Evolutionary conservation across 35 echinoderm and acorn worm species (phyloP), one percentile per base, ranked within the genome.

Genomic region (Strongylocentrotus purpuratus): DNA sequence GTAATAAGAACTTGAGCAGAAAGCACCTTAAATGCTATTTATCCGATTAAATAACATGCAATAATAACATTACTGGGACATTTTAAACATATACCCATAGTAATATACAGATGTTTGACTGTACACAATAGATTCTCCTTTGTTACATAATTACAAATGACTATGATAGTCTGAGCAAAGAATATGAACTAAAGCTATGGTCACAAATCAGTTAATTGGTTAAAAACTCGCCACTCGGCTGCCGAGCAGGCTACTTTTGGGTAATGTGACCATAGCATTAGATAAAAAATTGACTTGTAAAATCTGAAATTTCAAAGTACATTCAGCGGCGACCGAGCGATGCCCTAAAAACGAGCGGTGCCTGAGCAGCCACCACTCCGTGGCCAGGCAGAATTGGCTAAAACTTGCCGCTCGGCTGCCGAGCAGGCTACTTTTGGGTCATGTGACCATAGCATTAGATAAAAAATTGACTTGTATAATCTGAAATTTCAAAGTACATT

Each of bases 31-130:
- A 78, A 78, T 78, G 20, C 65, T 28, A 59, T 78, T 78, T n/a
- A 78, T 78, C 65, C 65, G 65, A 78, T 78, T 78, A 78, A 78
- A 78, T 78, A 78, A 78, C 65, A 78, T 78, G 65, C 65, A 78
- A 4, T 78, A 0, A 78, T 28, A n/a, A 78, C 22, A 78, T 22
- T 78, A 28, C 18, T 12, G 50, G 1, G 65, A 18, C 7, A 70
- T 78, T 78, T 78, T 78, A 7, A 78, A 71, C 18, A 71, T 6
- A 78, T 78, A 78, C 25, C 20, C 65, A 78, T 28, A 28, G 22
- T 25, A 28, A 28, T 78, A 78, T 78, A 78, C 65, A 78, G 25
- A 78, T n/a, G 65, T 7, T 78, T 59, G 22, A 28, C 65, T 78
- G 20, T 78, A 78, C 20, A 78, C 65, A 78, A 78, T 78, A 78